Evolutionary conservation across 1,140 invertebrate species (phyloP), one percentile per base, ranked within the genome.

Genomic region (Archivesica marissinica): DNA sequence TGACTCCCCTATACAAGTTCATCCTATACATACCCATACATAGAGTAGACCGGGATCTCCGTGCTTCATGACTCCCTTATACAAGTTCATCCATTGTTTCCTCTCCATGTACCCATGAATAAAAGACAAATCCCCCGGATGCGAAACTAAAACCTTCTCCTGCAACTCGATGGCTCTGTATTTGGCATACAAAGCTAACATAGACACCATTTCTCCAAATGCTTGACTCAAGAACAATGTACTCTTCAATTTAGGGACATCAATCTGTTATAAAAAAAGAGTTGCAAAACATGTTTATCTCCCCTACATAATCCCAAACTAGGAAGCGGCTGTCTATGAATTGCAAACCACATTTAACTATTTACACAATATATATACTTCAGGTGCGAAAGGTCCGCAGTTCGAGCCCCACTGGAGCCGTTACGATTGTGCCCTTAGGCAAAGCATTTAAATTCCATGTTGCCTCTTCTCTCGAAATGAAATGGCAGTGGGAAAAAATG

Each of bases 131-230:
- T 85, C 82, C 17, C 47, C 39, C 41, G 47, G 13, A 54, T 77
- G 72, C 7, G 41, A 52, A 78, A 78, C 72, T 68, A 54, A 7
- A 11, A 59, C 41, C 25, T 50, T 75, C 0, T 9, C 15, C 35
- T 68, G n/a, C 9, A 70, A 56, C 20, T 68, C 72, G 35, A 44
- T 70, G 23, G 68, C 68, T 83, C 54, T 75, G 39, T 15, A 39
- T 33, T 56, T 56, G 33, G 44, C 61, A 38, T 85, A 85, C n/a
- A 77, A 33, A 56, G 61, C n/a, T 64, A 85, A 23, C 74, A 85
- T 61, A n/a, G 50, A 13, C 33, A 50, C 52, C 4, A 85, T 44
- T 35, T 85, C 82, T 33, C 82, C 82, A 44, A 39, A 85, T 17
- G 39, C 61, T 2, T 77, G 33, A 78, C 72, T 77, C 70, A 85